Evolutionary conservation across 2,797 vertebrate genomes (phyloP), one percentile per base, ranked within the genome.

Genomic region (Enteromius argenteus): DNA sequence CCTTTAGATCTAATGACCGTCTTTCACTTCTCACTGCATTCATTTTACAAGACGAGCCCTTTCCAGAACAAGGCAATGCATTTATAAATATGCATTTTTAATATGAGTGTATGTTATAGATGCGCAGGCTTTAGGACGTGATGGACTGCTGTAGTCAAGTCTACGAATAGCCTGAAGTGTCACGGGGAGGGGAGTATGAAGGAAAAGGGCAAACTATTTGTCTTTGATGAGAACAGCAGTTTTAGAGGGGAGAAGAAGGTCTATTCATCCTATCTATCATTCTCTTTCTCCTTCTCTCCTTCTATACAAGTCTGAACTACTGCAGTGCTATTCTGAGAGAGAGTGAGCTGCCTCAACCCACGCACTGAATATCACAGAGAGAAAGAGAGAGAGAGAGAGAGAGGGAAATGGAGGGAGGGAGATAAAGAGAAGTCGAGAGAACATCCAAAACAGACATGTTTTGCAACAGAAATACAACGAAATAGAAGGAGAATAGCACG

Each of bases 321-420:
- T 95, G 95, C 95, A 95, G 90, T 96, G 95, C 95, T 96, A 95
- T 96, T 96, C 95, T 95, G 93, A 96, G 95, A 95, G 94, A 96
- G 95, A 95, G 94, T 94, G 95, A 94, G 94, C 94, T 94, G 94
- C 94, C 91, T 94, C 95, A 95, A 89, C 95, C 95, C 95, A 96
- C 95, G 95, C 95, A 95, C 93, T 83, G 91, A 95, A 95, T 95
- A 94, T 90, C 94, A 94, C 93, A 94, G 93, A 93, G 93, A 93
- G 92, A 88, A 86, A 92, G 92, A 93, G 13, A 51, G 49, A 51
- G 46, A 49, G 90, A 91, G 89, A 93, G 91, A 91, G 91, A 73
- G 81, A 66, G 82, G 88, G 80, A 81, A 56, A 77, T 69, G 67
- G 69, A 83, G 75, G 60, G 73, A 78, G 75, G 60, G 46, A 79